Evolutionary conservation across 2,797 vertebrate genomes (phyloP).

Genomic region (Lepilemur septentrionalis): DNA sequence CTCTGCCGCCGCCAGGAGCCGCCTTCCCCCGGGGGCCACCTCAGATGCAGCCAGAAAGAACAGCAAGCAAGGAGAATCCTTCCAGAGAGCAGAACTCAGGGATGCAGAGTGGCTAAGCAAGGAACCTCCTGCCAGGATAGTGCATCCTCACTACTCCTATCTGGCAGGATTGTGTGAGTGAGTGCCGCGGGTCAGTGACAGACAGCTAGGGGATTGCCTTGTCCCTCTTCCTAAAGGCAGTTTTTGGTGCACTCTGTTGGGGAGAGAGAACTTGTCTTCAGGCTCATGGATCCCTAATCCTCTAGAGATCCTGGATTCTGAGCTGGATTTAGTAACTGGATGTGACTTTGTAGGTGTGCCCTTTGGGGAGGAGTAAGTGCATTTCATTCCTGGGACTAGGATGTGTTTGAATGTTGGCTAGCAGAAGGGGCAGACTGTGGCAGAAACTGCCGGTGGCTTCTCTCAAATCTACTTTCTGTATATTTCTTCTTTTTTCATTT

Average conservation of each 20-base stretch:
- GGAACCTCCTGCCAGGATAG: neutral
- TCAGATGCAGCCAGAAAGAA: neutral
- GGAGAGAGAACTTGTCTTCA: neutral
- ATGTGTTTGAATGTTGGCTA: neutral
- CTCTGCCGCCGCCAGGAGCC: neutral
- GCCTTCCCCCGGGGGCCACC: neutral
- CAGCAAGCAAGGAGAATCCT: neutral
- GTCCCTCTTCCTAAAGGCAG: neutral
- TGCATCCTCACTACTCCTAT: neutral
- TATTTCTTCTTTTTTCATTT: neutral
- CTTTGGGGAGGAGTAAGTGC: neutral
- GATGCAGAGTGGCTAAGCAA: neutral
- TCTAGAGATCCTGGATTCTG: neutral
- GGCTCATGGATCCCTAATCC: neutral
- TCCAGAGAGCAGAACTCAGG: neutral
- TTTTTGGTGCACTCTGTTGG: neutral
- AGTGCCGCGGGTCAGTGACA: neutral
- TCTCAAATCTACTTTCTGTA: neutral
- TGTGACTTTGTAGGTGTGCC: neutral
- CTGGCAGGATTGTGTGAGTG: neutral
- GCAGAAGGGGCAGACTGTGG: neutral
- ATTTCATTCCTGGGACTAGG: neutral
- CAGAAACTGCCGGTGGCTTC: neutral
- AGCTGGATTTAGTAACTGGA: neutral
- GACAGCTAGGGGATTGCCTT: neutral